These are phyloP conservation scores for Hydrolagus affinis DNA, from an alignment of 2,113 vertebrate genomes.

Conservation along the genomic window DNA sequence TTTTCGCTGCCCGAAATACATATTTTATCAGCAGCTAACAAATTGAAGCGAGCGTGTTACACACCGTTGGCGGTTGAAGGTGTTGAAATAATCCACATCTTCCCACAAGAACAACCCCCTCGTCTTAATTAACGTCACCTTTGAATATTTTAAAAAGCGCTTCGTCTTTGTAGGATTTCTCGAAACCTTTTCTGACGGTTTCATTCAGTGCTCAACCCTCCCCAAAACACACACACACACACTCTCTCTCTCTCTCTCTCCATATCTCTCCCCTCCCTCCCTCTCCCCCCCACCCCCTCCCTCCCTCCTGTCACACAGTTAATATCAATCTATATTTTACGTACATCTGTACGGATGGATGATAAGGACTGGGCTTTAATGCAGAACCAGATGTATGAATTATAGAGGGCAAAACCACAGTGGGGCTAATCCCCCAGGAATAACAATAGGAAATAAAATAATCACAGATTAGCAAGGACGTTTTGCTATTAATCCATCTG, in stretches of 20 bases:
- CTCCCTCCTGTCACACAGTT: conserved; percentile 36
- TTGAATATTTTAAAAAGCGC: neutral
- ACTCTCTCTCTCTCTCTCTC: too few relatives aligned
- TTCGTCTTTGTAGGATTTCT: neutral
- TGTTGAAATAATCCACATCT: neutral
- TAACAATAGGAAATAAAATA: neutral
- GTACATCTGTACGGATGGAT: conserved; percentile 69
- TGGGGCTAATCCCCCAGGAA: neutral
- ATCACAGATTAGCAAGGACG: neutral
- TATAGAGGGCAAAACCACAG: conserved; percentile 62
- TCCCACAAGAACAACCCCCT: neutral
- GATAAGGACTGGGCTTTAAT: conserved; percentile 63
- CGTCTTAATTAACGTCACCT: neutral
- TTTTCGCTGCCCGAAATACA: conserved; percentile 19
- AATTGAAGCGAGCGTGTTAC: conserved; percentile 17
- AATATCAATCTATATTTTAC: conserved; percentile 67
- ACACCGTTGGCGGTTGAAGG: neutral
- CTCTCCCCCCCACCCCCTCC: conserved; percentile 34
- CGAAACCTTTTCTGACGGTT: neutral
- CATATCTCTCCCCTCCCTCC: conserved; percentile 45
- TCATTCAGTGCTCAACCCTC: neutral
- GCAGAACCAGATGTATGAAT: conserved; percentile 70
- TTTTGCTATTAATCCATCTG: conserved; percentile 12
- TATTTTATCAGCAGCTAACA: conserved; percentile 29
- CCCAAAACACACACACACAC: conserved; percentile 15